These are phyloP conservation scores for Agelastica alni DNA, from an alignment of 2,888 invertebrate species.

Conservation along the genomic window DNA sequence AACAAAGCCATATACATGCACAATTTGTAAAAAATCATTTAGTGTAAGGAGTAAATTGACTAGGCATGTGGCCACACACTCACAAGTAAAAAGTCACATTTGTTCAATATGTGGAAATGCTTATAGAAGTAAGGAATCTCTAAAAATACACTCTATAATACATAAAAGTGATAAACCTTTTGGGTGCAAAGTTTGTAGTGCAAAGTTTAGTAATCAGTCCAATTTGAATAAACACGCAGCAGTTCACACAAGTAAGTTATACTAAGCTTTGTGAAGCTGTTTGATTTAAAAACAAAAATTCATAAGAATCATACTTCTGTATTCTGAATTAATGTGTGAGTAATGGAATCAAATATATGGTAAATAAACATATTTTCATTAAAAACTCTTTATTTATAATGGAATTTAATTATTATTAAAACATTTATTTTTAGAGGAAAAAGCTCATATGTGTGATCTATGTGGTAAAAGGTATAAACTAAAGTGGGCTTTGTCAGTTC, in stretches of 20 bases:
- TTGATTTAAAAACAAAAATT: too few species aligned
- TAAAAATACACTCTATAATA: slow-evolving; percentile 65
- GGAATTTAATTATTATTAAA: too few species aligned
- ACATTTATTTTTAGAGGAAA: slow-evolving; percentile 58
- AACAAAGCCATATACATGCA: slow-evolving; percentile 65
- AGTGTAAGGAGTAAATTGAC: slow-evolving; percentile 71
- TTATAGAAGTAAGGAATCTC: slow-evolving; percentile 63
- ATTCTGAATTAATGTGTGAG: too few species aligned
- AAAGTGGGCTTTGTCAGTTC: slow-evolving; percentile 63
- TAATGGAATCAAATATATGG: too few species aligned
- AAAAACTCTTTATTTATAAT: too few species aligned
- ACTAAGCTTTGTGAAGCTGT: not conserved
- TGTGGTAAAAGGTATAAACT: slow-evolving; percentile 67
- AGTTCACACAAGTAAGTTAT: slow-evolving; percentile 60
- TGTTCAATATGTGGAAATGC: slow-evolving; percentile 67
- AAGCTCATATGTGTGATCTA: slow-evolving; percentile 62
- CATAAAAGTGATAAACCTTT: slow-evolving; percentile 69
- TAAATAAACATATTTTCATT: too few species aligned
- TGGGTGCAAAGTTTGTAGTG: slow-evolving; percentile 64
- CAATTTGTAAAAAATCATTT: slow-evolving; percentile 69
- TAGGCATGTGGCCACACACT: slow-evolving; percentile 70
- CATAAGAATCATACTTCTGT: too few species aligned
- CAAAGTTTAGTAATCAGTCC: slow-evolving; percentile 65
- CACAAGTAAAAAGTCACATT: slow-evolving; percentile 57
- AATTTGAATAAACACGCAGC: slow-evolving; percentile 71